A percentile compares a stretch with the other conserved stretches of the same genome.
Evolutionary conservation across 2,888 invertebrate genomes (phyloP).

Genomic region (Acanthococcus lagerstroemiae): DNA sequence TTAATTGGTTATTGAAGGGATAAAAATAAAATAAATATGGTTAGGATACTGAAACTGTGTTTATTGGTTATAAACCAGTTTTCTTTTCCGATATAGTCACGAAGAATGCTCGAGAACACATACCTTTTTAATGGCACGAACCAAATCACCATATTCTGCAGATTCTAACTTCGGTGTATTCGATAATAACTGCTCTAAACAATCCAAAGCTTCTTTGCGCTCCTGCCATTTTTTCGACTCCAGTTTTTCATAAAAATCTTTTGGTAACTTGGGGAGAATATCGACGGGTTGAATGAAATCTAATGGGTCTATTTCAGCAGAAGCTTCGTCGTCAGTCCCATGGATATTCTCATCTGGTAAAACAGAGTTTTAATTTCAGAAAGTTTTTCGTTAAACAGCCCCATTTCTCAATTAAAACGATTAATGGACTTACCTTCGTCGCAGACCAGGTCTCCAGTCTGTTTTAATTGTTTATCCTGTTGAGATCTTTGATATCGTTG

Average conservation of each 20-base stretch:
- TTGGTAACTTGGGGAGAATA: constrained; percentile 81
- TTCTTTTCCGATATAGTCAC: too few species aligned
- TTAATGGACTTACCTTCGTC: too few species aligned
- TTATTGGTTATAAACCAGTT: too few species aligned
- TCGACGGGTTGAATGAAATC: constrained; percentile 88
- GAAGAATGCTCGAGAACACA: too few species aligned
- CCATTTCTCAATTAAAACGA: too few species aligned
- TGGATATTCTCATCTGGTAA: constrained; percentile 48
- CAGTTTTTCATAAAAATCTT: constrained; percentile 88
- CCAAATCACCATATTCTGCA: constrained; percentile 85
- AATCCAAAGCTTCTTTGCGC: constrained; percentile 82
- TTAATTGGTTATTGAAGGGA: not conserved
- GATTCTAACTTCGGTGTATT: constrained; percentile 71
- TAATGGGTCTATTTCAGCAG: constrained; percentile 69
- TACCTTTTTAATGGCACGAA: constrained; percentile 77
- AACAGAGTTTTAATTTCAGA: too few species aligned
- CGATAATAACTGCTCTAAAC: constrained; percentile 64
- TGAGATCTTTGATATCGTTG: constrained; percentile 70
- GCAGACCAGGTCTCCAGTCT: constrained; percentile 45
- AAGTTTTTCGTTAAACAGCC: too few species aligned
- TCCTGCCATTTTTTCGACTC: constrained; percentile 97
- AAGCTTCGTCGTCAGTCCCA: constrained; percentile 47
- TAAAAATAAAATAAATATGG: not conserved
- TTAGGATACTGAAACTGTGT: too few species aligned
- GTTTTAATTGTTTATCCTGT: constrained; percentile 56